phyloP scores from a whole-genome alignment of 2,113 vertebrate genomes.

The Mixornis gularis region DNA sequence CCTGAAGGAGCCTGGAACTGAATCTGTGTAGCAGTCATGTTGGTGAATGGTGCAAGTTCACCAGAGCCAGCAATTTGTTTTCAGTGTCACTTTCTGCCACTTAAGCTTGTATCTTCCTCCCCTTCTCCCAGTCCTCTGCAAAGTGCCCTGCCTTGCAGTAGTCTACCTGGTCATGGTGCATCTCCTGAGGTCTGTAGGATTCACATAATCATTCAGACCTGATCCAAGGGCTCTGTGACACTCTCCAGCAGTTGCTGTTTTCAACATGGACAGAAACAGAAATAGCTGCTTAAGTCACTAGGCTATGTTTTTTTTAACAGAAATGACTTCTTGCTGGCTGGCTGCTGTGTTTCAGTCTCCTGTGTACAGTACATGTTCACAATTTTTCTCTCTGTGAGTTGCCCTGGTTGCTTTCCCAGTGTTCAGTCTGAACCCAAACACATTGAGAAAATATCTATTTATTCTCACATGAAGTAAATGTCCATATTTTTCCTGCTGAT shows the following conservation, averaged over 20 bases:
- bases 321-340: neutral
- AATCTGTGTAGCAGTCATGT: neutral
- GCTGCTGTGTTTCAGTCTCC: neutral
- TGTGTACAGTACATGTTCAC: neutral
- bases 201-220: neutral
- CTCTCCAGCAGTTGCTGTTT: neutral
- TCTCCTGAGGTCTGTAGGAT: neutral
- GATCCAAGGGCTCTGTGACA: neutral
- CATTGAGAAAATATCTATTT: conserved; percentile 8
- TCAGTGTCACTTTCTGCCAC: neutral
- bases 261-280: neutral
- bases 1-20: conserved; percentile 6
- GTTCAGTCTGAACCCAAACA: neutral
- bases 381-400: neutral
- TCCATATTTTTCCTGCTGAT: neutral
- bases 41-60: neutral
- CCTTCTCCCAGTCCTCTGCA: neutral
- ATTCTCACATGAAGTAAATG: neutral
- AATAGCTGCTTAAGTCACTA: neutral
- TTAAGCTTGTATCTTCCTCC: neutral
- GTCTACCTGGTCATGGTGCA: neutral
- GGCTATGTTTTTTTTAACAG: conserved; percentile 23
- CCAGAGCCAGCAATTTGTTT: neutral
- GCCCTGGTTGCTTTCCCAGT: neutral
- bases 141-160: neutral